Evolutionary conservation across 1,140 invertebrate species (phyloP), one percentile per base, ranked within the genome.

Genomic region (Wasmannia auropunctata): DNA sequence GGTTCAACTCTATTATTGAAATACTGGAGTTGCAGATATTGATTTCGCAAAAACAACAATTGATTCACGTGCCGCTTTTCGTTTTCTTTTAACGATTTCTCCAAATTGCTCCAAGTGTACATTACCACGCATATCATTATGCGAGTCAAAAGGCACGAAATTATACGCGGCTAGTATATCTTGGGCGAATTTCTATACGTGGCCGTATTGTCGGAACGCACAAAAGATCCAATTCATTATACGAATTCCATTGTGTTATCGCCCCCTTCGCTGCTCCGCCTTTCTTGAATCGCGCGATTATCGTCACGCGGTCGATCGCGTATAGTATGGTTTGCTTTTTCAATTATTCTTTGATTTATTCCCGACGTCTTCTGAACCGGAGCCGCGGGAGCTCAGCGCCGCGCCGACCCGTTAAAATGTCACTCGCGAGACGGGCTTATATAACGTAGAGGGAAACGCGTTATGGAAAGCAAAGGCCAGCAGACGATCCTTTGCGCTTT

Each of bases 401-500:
- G 40, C 28, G 51, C 7, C 31, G 43, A 67, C 34, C 83, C 80
- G 89, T 86, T 91, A 93, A 93, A 94, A 94, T 94, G 91, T 93
- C 93, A 93, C 88, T 93, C 89, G 86, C 90, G 77, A 86, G 87
- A 91, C 85, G 88, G 63, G 49, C 88, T 94, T 94, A 93, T 92
- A 91, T 93, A 94, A 94, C 88, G 76, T 86, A 86, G 88, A 91
- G 93, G 92, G 91, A 93, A 94, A 91, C 91, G 89, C 90, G 88
- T 91, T 91, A 83, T 92, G 92, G 93, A 94, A 95, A 94, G 92
- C 93, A 94, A 94, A 95, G 94, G 93, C 93, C 93, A 93, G 93
- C 93, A 93, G 92, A 94, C 93, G 93, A 93, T 94, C 93, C 92
- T 92, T 83, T 84, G 91, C 93, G 93, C 94, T 95, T 94, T 95